Percentiles rank a stretch among this genome's conserved stretches.
Evolutionary conservation across 1,140 invertebrate species (phyloP).

Genomic region (Scaptomyza hsui): DNA sequence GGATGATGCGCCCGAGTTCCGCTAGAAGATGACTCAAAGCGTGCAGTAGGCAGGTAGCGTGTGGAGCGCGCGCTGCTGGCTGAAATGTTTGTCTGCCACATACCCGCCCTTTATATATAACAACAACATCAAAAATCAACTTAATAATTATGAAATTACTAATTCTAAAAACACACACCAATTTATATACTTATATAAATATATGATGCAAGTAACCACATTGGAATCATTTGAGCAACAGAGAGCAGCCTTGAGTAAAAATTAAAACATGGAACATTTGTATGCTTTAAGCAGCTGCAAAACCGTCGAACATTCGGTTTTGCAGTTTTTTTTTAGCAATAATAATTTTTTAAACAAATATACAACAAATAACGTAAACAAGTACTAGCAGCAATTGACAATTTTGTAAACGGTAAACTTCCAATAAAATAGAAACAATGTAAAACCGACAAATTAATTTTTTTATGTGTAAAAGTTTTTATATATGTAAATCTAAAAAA

Average conservation of each 20-base stretch:
- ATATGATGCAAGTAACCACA: slow-evolving; percentile 61
- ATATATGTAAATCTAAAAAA: slow-evolving; percentile 54
- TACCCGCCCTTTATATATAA: slow-evolving; percentile 83
- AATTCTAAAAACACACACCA: slow-evolving; percentile 71
- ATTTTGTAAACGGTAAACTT: slow-evolving; percentile 50
- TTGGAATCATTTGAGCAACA: slow-evolving; percentile 65
- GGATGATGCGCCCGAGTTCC: slow-evolving; percentile 88
- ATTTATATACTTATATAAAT: slow-evolving; percentile 52
- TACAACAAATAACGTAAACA: slow-evolving; percentile 45
- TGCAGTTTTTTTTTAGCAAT: slow-evolving; percentile 52
- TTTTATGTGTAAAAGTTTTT: slow-evolving; percentile 27
- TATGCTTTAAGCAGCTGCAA: slow-evolving; percentile 68
- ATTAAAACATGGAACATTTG: slow-evolving; percentile 50
- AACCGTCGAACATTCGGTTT: slow-evolving; percentile 44
- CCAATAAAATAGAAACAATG: slow-evolving; percentile 60
- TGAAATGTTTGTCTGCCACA: slow-evolving; percentile 84
- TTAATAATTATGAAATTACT: slow-evolving; percentile 81
- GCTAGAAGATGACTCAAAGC: slow-evolving; percentile 62
- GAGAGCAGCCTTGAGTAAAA: slow-evolving; percentile 34
- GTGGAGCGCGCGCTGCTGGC: slow-evolving; percentile 58
- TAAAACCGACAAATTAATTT: slow-evolving; percentile 30
- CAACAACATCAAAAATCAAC: slow-evolving; percentile 74
- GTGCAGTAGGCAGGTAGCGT: slow-evolving; percentile 68
- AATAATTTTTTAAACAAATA: slow-evolving; percentile 62
- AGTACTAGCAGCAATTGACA: slow-evolving; percentile 65